Evolutionary conservation across 2,888 invertebrate genomes (phyloP).

Genomic region (Capitulum mitella): DNA sequence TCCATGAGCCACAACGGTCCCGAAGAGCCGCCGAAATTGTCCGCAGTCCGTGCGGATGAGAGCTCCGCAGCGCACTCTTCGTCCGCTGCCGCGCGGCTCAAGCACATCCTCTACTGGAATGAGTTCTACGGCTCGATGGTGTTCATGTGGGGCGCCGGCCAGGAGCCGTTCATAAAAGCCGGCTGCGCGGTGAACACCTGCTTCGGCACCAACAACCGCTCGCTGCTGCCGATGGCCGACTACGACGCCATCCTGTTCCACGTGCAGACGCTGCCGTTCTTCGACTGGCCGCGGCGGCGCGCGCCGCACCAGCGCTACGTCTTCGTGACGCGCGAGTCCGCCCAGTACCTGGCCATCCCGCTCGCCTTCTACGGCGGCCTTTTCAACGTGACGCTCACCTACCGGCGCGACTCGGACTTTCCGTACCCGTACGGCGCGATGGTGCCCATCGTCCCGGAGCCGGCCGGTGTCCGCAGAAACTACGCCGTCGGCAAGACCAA

Average conservation of each 20-base stretch:
- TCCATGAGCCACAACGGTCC: too few relatives aligned
- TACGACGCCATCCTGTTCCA: conserved; percentile 36
- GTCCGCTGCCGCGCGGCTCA: not conserved
- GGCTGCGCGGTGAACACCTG: conserved; percentile 34
- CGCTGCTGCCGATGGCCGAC: conserved; percentile 27
- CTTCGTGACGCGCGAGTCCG: conserved; percentile 33
- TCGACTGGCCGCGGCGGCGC: not conserved
- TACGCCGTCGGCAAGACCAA: conserved; percentile 27
- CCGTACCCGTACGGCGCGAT: conserved; percentile 28
- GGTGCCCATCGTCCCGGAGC: not conserved
- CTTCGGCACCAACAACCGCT: conserved; percentile 34
- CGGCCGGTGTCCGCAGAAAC: not conserved
- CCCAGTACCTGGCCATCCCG: conserved; percentile 22
- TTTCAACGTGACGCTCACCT: conserved; percentile 39
- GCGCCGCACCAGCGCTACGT: conserved; percentile 32
- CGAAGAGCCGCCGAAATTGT: too few relatives aligned
- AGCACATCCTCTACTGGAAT: conserved; percentile 35
- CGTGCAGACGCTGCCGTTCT: conserved; percentile 30
- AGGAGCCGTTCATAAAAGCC: conserved; percentile 31
- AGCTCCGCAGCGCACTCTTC: not conserved
- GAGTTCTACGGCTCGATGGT: conserved; percentile 35
- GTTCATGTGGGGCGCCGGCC: conserved; percentile 35
- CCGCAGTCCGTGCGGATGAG: too few relatives aligned
- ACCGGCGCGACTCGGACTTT: conserved; percentile 37
- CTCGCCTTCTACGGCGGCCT: not conserved